Percentiles rank a stretch among this genome's conserved stretches.
Conservation (phyloP, 23 tunicate species). For the Clavelina lepadiformis region DNA sequence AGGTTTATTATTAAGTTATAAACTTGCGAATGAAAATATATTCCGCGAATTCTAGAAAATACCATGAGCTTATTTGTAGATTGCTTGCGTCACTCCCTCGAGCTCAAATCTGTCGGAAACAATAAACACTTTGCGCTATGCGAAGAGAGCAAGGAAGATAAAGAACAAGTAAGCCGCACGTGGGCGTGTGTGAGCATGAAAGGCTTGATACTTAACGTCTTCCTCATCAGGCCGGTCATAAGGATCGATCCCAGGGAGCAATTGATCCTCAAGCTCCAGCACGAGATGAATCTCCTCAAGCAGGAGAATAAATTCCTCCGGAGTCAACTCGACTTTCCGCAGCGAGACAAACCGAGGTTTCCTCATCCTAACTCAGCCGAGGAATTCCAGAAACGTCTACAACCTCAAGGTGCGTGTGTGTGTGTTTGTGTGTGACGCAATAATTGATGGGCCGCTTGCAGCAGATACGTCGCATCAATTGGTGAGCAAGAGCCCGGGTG, state of each 20-base stretch:
- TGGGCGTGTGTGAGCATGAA: no score
- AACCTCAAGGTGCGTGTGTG: not conserved
- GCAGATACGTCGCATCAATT: no score
- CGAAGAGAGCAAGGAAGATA: conserved; percentile 80
- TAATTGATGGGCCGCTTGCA: not conserved
- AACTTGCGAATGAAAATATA: no score
- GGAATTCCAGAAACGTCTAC: conserved; percentile 14
- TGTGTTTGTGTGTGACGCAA: no score
- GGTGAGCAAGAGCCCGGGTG: conserved; percentile 21
- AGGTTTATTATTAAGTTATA: no score
- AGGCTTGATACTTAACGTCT: not conserved
- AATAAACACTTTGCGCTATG: conserved; percentile 79
- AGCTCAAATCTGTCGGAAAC: conserved; percentile 72
- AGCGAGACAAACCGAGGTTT: conserved; percentile 76
- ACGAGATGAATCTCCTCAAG: conserved; percentile 69
- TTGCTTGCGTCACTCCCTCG: conserved; percentile 86
- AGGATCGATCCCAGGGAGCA: conserved; percentile 83
- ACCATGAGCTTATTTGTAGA: conserved; percentile 55
- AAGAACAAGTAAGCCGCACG: conserved; percentile 58
- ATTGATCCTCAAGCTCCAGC: conserved; percentile 73
- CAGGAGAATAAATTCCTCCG: conserved; percentile 76
- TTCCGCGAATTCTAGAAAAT: no score
- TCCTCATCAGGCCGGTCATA: conserved; percentile 57
- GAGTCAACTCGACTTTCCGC: conserved; percentile 72
- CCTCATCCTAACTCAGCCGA: conserved; percentile 71